Percentiles rank a stretch among this genome's conserved stretches.
These are phyloP conservation scores for Miltochrista miniata DNA, from an alignment of 2,888 invertebrate species.

Conservation along the genomic window DNA sequence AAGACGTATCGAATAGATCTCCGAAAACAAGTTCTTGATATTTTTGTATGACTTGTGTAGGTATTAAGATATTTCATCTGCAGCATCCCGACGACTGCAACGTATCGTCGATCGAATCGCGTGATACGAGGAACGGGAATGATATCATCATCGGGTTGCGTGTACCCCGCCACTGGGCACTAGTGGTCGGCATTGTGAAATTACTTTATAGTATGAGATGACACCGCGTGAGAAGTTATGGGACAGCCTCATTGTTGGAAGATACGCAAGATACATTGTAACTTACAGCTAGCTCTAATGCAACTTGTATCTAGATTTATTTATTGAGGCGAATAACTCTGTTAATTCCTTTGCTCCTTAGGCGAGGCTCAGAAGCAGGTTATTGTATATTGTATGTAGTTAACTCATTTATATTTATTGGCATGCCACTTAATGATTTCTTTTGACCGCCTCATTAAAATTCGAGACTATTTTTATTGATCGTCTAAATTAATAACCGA, in stretches of 20 bases:
- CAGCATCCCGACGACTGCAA: slow-evolving; percentile 45
- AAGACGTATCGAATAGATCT: slow-evolving; percentile 64
- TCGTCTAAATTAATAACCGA: too few relatives aligned
- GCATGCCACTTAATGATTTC: too few relatives aligned
- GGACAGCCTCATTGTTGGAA: slow-evolving; percentile 28
- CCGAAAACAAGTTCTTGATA: slow-evolving; percentile 27
- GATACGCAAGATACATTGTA: slow-evolving; percentile 27
- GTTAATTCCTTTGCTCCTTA: slow-evolving; percentile 19
- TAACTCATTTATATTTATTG: too few relatives aligned
- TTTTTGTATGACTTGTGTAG: slow-evolving; percentile 54
- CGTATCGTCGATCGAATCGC: slow-evolving; percentile 65
- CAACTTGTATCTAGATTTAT: slow-evolving; percentile 27
- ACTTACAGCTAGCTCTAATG: slow-evolving; percentile 18
- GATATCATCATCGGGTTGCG: slow-evolving; percentile 57
- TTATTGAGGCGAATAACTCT: slow-evolving; percentile 24
- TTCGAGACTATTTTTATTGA: too few relatives aligned
- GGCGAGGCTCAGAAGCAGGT: background rate
- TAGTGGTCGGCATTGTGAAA: slow-evolving; percentile 39
- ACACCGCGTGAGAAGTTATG: slow-evolving; percentile 32
- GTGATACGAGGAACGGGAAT: slow-evolving; percentile 54
- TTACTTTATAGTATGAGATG: slow-evolving; percentile 37
- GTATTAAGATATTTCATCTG: slow-evolving; percentile 57
- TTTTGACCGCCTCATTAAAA: too few relatives aligned
- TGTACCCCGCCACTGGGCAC: slow-evolving; percentile 38
- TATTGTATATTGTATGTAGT: too few relatives aligned